Base-by-base conservation (phyloP, 1,140 invertebrate genomes). In the Pseudomyrmex cubaensis region DNA sequence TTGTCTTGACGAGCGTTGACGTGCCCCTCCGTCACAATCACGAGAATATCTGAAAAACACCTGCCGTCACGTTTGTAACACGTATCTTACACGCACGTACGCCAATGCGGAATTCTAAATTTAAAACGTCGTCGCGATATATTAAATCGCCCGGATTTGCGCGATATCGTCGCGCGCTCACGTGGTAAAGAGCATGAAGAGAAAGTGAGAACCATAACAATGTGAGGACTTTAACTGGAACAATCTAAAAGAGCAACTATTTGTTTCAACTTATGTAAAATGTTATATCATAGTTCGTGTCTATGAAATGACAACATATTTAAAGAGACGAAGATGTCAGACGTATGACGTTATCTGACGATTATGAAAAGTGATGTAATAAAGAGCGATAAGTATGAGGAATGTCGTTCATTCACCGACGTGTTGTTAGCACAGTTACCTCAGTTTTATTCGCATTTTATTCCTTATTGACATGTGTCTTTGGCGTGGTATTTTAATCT, bases 51-150 rank as follows among this genome's bases (percentile, higher is more conserved):
- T 84, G 80, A 84, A 87, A 86, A 78, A 69, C n/a, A 62, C 75
- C 56, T 57, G 50, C 17, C 22, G 10, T 63, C 62, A 84, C 13
- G 44, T 61, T 73, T 25, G 46, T 4, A n/a, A 44, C 52, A 70
- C 52, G 50, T 52, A 52, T 52, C 50, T 12, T 13, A 52, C 50
- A 52, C 13, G 50, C 13, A 52, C 50, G 15, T 57, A 78, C 52
- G 8, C 63, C 64, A 48, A 46, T 3, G 20, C 15, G 25, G 10
- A 78, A 86, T 64, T 78, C 86, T 88, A 87, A 76, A 88, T 88
- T 82, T 87, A 84, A 84, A 66, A 67, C 22, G 25, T 17, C 50
- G 15, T 46, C 9, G 44, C 64, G 69, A 70, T 86, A 77, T 76
- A 7, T 57, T 44, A 35, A 83, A 69, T 67, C 22, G 44, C 5